A percentile compares a stretch with the other conserved stretches of the same genome.
Evolutionary conservation across 2,888 invertebrate genomes (phyloP).

Genomic region (Cantharis flavilabris): DNA sequence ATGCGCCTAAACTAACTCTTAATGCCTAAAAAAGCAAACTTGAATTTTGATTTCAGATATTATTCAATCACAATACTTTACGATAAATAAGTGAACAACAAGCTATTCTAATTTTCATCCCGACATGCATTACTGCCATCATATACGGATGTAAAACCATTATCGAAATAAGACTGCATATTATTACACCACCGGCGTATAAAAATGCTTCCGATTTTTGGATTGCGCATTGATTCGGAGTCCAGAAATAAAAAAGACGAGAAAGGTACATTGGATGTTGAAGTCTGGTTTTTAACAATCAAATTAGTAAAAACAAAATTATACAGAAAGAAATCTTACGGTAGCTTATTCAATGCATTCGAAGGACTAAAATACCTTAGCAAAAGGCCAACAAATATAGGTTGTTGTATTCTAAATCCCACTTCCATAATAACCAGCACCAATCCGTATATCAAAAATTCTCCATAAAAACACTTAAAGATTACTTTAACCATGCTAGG

Average conservation of each 20-base stretch:
- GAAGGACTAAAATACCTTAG: slow-evolving; percentile 60
- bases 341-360: slow-evolving; percentile 41
- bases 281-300: slow-evolving; percentile 37
- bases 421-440: slow-evolving; percentile 60
- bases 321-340: slow-evolving; percentile 37
- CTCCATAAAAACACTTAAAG: slow-evolving; percentile 61
- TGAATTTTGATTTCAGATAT: neutral
- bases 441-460: slow-evolving; percentile 62
- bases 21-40: slow-evolving; percentile 62
- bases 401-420: slow-evolving; percentile 59
- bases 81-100: slow-evolving; percentile 75
- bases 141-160: slow-evolving; percentile 75
- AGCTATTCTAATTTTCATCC: slow-evolving; percentile 75
- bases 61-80: slow-evolving; percentile 62
- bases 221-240: slow-evolving; percentile 44
- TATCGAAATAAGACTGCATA: slow-evolving; percentile 63
- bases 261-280: slow-evolving; percentile 47
- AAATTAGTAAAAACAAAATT: neutral
- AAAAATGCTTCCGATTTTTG: slow-evolving; percentile 59
- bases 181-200: slow-evolving; percentile 62
- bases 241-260: slow-evolving; percentile 51
- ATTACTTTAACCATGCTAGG: slow-evolving; percentile 66
- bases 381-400: slow-evolving; percentile 59
- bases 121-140: slow-evolving; percentile 67
- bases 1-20: slow-evolving; percentile 70